Conservation (phyloP, 1,140 invertebrate species). For the Panagrolaimus sp. region DNA sequence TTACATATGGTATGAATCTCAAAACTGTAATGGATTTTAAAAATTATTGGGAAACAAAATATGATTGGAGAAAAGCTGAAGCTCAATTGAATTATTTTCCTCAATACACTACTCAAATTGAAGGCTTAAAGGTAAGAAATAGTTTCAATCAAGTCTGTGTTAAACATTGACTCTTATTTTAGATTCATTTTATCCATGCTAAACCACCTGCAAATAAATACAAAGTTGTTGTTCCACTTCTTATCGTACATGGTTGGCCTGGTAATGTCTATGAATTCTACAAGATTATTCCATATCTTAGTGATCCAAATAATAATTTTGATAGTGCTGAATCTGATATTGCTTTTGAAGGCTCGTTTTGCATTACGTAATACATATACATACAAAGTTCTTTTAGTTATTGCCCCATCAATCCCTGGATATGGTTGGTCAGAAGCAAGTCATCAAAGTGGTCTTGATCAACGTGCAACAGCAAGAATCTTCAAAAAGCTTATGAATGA, state of each 20-base stretch:
- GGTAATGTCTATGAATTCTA: slow-evolving; percentile 79
- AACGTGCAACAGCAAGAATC: slow-evolving; percentile 67
- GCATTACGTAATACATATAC: too few species aligned
- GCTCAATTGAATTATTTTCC: slow-evolving; percentile 67
- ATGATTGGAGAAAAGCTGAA: slow-evolving; percentile 70
- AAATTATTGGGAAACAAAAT: slow-evolving; percentile 71
- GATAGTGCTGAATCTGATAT: slow-evolving; percentile 62
- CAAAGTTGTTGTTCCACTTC: slow-evolving; percentile 38
- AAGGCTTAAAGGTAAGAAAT: slow-evolving; percentile 70
- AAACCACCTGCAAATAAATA: slow-evolving; percentile 42
- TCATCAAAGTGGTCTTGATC: slow-evolving; percentile 61
- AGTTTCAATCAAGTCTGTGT: slow-evolving; percentile 50
- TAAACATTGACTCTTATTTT: slow-evolving; percentile 15
- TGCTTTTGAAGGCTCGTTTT: slow-evolving; percentile 74
- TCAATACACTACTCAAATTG: slow-evolving; percentile 68
- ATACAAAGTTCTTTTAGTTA: too few species aligned
- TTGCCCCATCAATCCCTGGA: slow-evolving; percentile 74
- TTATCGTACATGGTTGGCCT: slow-evolving; percentile 82
- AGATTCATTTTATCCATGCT: slow-evolving; percentile 48
- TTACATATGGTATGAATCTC: slow-evolving; percentile 73
- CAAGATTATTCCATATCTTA: slow-evolving; percentile 70
- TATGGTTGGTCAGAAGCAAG: slow-evolving; percentile 76
- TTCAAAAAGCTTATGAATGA: slow-evolving; percentile 74
- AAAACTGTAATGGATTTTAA: slow-evolving; percentile 68
- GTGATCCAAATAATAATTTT: slow-evolving; percentile 60